phyloP scores from a whole-genome alignment of 2,113 vertebrate genomes.

The Tachysurus vachellii region DNA sequence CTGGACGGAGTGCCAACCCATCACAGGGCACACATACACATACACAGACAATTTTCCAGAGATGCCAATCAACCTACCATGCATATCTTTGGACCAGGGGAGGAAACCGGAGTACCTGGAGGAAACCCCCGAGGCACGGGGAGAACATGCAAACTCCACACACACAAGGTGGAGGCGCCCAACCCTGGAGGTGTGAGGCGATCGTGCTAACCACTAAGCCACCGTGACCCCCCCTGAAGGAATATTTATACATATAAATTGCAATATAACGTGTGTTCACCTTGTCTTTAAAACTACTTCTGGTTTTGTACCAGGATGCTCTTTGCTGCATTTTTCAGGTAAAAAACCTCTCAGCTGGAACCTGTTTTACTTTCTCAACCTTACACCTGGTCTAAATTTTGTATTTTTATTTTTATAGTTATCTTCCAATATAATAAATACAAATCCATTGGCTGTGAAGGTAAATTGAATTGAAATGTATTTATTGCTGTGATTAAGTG shows the following conservation, averaged over 20 bases:
- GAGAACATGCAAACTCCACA: too few species aligned
- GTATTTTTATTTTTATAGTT: not conserved
- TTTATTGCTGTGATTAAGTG: not conserved
- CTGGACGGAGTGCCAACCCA: too few species aligned
- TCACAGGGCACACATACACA: too few species aligned
- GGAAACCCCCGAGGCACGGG: too few species aligned
- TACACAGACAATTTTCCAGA: too few species aligned
- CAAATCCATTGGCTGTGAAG: not conserved
- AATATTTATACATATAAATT: not conserved
- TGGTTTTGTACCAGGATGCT: not conserved
- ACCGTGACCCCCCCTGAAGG: too few species aligned
- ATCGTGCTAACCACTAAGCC: too few species aligned
- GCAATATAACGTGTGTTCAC: not conserved
- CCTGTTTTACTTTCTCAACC: not conserved
- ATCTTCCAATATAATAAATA: not conserved
- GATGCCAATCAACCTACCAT: too few species aligned
- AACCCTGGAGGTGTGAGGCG: too few species aligned
- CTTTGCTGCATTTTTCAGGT: not conserved
- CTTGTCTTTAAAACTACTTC: not conserved
- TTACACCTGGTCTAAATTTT: not conserved
- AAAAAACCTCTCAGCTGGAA: not conserved
- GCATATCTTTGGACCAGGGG: too few species aligned
- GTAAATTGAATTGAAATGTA: not conserved
- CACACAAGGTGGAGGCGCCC: too few species aligned
- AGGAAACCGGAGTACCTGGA: too few species aligned